Evolutionary conservation across 2,113 vertebrate species (phyloP).

Genomic region (Rhodinocichla rosea): DNA sequence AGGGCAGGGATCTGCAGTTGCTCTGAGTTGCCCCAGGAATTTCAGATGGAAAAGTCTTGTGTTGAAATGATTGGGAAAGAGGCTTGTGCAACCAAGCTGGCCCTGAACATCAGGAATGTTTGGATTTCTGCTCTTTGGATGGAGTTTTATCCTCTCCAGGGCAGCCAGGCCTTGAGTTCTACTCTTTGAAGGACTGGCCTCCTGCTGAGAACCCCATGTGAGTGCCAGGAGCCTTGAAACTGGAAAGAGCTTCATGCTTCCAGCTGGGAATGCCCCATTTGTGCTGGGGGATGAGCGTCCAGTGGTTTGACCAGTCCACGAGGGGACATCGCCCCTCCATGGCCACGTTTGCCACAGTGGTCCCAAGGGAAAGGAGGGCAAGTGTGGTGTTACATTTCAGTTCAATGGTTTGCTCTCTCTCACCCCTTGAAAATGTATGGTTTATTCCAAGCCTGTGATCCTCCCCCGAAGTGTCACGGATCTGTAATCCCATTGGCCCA

Average conservation of each 20-base stretch:
- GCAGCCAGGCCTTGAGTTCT: not conserved
- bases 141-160: not conserved
- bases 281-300: not conserved
- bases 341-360: rapidly evolving
- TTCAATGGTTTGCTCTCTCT: no score
- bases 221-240: not conserved
- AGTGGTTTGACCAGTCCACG: not conserved
- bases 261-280: not conserved
- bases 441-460: no score
- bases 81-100: rapidly evolving
- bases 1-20: not conserved
- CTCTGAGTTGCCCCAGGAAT: not conserved
- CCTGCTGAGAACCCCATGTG: not conserved
- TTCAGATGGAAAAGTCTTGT: not conserved
- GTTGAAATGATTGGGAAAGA: not conserved
- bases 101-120: not conserved
- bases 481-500: no score
- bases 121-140: not conserved
- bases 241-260: not conserved
- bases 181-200: not conserved
- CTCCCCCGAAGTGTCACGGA: no score
- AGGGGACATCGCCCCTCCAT: rapidly evolving
- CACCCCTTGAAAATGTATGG: no score
- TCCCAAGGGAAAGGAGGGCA: not conserved
- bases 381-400: no score